Base-by-base conservation (phyloP, 2,797 vertebrate species). In the Siniperca obscura region DNA sequence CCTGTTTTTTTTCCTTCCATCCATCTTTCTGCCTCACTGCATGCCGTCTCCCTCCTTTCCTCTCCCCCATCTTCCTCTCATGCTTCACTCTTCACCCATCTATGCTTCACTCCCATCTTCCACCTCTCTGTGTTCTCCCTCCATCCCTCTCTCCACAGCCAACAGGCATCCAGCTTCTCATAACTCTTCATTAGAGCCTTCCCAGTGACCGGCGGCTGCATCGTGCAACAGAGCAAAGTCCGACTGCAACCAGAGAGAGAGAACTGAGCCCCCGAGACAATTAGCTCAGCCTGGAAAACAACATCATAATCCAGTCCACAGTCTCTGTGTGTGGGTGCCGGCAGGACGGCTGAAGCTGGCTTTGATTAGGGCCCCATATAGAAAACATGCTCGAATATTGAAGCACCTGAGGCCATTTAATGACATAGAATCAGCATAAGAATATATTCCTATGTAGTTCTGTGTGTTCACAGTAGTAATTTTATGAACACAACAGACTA, bases 151-250 rank as follows among this genome's bases (percentile, higher is more conserved):
- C 46, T 52, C 85, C 57, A 50, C 83, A 87, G 91, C 93, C 91
- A 93, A 89, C 82, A 93, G 88, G 90, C 90, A 93, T 93, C 80
- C 82, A 87, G 91, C 88, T 87, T 84, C 91, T 94, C 93, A 91
- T 94, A 95, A 95, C 91, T 95, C 94, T 95, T 95, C 93, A 94
- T 94, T 95, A 95, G 88, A 90, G 84, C 86, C 91, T 92, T 94
- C 87, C 89, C 87, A 71, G 89, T 88, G 82, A 93, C 88, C 84
- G 50, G 44, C 36, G 71, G 90, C 90, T 91, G 87, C 89, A 89
- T 93, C 82, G 56, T 88, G 90, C 89, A 94, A 88, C 90, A 76
- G 66, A 86, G 84, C 90, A 86, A 91, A 83, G 89, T 92, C 90
- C 82, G 38, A 92, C 84, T 87, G 85, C 87, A 92, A 89, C 85